Conservation (phyloP, 2,888 invertebrate genomes). For the Stictocephala bisonia region DNA sequence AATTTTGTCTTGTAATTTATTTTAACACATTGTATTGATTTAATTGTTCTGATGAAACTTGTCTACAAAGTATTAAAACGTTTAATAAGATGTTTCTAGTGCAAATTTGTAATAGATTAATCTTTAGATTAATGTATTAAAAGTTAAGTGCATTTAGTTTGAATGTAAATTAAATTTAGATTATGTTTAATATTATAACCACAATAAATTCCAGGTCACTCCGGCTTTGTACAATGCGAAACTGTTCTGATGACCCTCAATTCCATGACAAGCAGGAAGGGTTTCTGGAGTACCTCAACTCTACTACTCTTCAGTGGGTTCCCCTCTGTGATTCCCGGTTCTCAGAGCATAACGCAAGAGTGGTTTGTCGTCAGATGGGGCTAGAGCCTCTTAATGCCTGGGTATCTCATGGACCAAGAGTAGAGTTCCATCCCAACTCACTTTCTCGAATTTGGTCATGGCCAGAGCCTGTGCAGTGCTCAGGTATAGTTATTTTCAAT, state of each 20-base stretch:
- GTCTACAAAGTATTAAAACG: too few relatives aligned
- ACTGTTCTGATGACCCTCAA: slow-evolving; percentile 65
- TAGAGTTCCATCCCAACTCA: slow-evolving; percentile 91
- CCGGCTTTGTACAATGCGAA: slow-evolving; percentile 81
- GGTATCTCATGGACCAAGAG: slow-evolving; percentile 85
- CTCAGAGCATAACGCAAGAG: slow-evolving; percentile 96
- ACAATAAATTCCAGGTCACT: slow-evolving; percentile 71
- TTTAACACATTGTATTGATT: too few relatives aligned
- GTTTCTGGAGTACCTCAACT: slow-evolving; percentile 94
- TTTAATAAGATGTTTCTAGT: too few relatives aligned
- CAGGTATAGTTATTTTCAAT: slow-evolving; percentile 62
- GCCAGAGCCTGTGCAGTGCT: slow-evolving; percentile 88
- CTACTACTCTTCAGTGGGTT: slow-evolving; percentile 95
- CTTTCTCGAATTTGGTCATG: slow-evolving; percentile 88
- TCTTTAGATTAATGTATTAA: too few relatives aligned
- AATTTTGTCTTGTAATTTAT: too few relatives aligned
- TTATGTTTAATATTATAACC: too few relatives aligned
- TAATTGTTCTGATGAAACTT: too few relatives aligned
- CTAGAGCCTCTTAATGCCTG: slow-evolving; percentile 90
- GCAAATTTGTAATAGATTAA: too few relatives aligned
- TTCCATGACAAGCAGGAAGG: slow-evolving; percentile 76
- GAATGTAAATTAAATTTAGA: too few relatives aligned
- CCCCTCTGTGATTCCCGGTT: slow-evolving; percentile 96
- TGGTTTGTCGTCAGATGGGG: slow-evolving; percentile 94
- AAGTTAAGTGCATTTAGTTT: too few relatives aligned